Evolutionary conservation across 2,797 vertebrate species (phyloP).

Genomic region (Danio choprae): DNA sequence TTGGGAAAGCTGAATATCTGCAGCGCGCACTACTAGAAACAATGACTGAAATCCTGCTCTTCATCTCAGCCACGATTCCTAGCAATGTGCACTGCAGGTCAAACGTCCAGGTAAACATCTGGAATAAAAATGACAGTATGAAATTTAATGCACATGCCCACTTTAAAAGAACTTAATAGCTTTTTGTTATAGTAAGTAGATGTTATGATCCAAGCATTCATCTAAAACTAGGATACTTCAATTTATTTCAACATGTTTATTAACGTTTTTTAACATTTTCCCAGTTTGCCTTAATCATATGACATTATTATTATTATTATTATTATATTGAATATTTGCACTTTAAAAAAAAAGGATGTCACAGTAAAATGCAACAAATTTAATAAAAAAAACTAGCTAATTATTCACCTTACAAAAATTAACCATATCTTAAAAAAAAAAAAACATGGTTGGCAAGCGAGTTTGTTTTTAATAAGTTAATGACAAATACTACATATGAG

Average conservation of each 20-base stretch:
- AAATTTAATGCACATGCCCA: neutral
- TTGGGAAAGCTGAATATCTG: constrained; percentile 53
- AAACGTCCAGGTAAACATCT: constrained; percentile 36
- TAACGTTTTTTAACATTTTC: neutral
- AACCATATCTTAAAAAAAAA: no score
- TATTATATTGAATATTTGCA: no score
- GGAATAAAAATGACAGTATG: constrained; percentile 11
- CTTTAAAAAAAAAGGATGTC: neutral
- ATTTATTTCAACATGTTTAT: neutral
- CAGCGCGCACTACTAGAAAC: constrained; percentile 86
- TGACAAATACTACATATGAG: no score
- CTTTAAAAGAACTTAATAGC: neutral
- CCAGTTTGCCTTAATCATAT: no score
- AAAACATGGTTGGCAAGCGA: no score
- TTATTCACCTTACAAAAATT: no score
- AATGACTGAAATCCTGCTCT: constrained; percentile 83
- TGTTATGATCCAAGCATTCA: neutral
- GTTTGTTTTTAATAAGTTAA: no score
- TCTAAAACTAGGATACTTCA: neutral
- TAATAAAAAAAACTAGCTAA: neutral
- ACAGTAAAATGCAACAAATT: neutral
- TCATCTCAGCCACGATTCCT: constrained; percentile 82
- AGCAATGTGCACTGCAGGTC: constrained; percentile 73
- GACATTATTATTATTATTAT: neutral
- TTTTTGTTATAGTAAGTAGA: neutral